Conservation (phyloP, 2,797 vertebrate species). For the Labeo calbasu region DNA sequence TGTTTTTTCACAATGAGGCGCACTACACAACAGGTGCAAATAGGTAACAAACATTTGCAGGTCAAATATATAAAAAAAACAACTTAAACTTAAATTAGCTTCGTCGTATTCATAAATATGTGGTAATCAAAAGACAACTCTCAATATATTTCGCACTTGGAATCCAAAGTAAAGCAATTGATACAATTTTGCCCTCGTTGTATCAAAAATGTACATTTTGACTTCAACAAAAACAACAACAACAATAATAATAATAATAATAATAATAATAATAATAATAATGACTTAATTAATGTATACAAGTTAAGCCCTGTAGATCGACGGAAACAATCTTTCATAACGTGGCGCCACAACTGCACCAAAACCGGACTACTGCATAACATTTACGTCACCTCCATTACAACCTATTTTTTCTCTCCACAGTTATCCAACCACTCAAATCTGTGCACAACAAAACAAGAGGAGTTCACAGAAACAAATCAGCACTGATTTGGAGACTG, state of each 20-base stretch:
- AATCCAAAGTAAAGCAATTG: neutral
- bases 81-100: too few relatives aligned
- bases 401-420: constrained; percentile 33
- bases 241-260: neutral
- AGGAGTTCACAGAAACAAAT: constrained; percentile 6
- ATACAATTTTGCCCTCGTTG: neutral
- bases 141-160: neutral
- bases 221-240: neutral
- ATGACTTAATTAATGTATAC: neutral
- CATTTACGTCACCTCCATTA: constrained; percentile 53
- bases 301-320: neutral
- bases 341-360: constrained; percentile 31
- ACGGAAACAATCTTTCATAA: constrained; percentile 5
- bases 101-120: neutral
- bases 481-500: neutral
- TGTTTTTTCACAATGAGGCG: neutral
- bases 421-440: constrained; percentile 6
- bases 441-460: neutral
- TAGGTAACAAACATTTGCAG: too few relatives aligned
- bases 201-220: neutral
- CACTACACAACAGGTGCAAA: neutral
- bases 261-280: too few relatives aligned
- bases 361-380: constrained; percentile 38
- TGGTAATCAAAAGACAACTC: neutral
- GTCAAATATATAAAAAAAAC: neutral